phyloP scores from a whole-genome alignment of 1,140 invertebrate genomes.

The Lepidurus arcticus region DNA sequence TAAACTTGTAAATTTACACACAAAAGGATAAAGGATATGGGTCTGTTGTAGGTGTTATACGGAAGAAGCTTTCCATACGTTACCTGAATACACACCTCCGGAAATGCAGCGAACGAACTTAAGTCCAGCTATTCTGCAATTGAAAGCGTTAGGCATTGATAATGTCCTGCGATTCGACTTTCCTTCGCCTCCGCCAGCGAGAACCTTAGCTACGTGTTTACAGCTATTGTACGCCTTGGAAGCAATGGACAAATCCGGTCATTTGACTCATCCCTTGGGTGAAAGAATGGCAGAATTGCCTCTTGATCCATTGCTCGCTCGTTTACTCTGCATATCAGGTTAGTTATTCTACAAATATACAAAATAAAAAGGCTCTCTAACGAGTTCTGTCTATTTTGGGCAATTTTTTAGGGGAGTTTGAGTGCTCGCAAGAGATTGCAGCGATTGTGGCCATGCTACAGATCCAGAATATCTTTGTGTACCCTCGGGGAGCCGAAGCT shows the following conservation, averaged over 20 bases:
- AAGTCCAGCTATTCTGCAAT: constrained; percentile 74
- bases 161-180: constrained; percentile 81
- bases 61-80: constrained; percentile 63
- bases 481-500: constrained; percentile 58
- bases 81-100: constrained; percentile 67
- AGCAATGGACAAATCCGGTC: constrained; percentile 72
- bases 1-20: not conserved
- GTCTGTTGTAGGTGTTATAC: constrained; percentile 59
- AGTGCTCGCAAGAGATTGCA: constrained; percentile 81
- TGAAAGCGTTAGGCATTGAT: constrained; percentile 92
- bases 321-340: constrained; percentile 8
- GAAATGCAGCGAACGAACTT: constrained; percentile 91
- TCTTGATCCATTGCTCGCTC: constrained; percentile 73
- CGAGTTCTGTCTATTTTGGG: constrained; percentile 27
- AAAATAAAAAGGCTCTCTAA: not conserved
- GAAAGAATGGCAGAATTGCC: constrained; percentile 88
- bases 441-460: constrained; percentile 86
- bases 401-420: constrained; percentile 59
- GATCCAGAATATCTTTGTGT: constrained; percentile 81
- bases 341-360: not conserved
- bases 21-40: not conserved
- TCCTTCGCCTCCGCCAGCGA: constrained; percentile 79
- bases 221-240: constrained; percentile 82
- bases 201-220: constrained; percentile 75
- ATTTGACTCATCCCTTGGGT: constrained; percentile 74